Conservation (phyloP, 2,888 invertebrate genomes). For the Synergus japonicus region DNA sequence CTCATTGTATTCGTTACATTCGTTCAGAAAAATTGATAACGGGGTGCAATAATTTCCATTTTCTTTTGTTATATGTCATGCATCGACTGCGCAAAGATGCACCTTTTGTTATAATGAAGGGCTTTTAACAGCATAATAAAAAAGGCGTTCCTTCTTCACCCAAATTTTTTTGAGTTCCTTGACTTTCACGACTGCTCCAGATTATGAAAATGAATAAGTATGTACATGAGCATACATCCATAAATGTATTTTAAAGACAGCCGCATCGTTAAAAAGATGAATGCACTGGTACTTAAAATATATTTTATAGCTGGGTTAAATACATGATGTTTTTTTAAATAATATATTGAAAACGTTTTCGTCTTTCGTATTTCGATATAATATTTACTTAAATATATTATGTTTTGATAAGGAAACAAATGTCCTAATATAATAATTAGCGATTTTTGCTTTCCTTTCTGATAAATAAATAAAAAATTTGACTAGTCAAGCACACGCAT, state of each 20-base stretch:
- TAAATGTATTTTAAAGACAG: background rate
- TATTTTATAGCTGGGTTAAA: background rate
- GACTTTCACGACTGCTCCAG: slow-evolving; percentile 32
- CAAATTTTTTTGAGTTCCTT: slow-evolving; percentile 23
- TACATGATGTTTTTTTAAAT: background rate
- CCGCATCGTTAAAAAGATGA: background rate
- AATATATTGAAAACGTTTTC: no score
- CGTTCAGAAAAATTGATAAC: background rate
- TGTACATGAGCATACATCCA: slow-evolving; percentile 12
- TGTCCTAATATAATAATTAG: no score
- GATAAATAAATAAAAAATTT: no score
- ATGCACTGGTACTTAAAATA: background rate
- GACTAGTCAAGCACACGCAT: no score
- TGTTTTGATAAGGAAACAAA: no score
- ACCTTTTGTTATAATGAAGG: slow-evolving; percentile 7
- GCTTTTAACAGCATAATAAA: slow-evolving; percentile 34
- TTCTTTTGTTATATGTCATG: background rate
- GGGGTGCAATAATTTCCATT: background rate
- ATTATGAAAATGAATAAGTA: background rate
- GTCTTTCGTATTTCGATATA: no score
- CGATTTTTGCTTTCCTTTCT: no score
- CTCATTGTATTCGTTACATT: background rate
- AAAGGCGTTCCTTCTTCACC: slow-evolving; percentile 10
- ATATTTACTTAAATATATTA: no score
- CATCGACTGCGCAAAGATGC: slow-evolving; percentile 13